Conservation (phyloP, 35 echinoderm and acorn worm genomes). For the Strongylocentrotus purpuratus region DNA sequence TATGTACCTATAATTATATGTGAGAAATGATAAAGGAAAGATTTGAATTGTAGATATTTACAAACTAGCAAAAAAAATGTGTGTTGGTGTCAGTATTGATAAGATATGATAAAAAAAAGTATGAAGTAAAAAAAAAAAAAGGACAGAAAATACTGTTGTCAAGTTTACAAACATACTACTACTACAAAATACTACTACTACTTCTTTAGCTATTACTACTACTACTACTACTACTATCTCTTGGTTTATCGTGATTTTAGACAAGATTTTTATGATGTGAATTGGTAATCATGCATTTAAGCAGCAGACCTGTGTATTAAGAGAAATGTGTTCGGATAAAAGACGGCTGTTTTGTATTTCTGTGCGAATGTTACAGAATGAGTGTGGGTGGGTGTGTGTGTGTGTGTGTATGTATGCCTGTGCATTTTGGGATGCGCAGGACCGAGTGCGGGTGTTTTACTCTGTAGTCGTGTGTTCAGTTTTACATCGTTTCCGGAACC, state of each 20-base stretch:
- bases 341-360: background rate
- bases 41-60: conserved; percentile 44
- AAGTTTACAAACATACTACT: conserved; percentile 19
- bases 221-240: conserved; percentile 39
- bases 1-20: conserved; percentile 42
- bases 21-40: conserved; percentile 32
- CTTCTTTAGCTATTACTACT: conserved; percentile 27
- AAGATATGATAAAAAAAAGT: conserved; percentile 7
- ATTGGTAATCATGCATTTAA: conserved; percentile 18
- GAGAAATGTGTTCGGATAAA: conserved; percentile 8
- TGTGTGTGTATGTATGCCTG: conserved; percentile 31
- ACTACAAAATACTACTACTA: background rate
- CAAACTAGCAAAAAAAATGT: conserved; percentile 41
- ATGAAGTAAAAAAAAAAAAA: conserved; percentile 3
- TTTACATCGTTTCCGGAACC: background rate
- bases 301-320: conserved; percentile 39
- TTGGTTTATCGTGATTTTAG: conserved; percentile 41
- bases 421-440: background rate
- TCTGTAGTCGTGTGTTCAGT: background rate
- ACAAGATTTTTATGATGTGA: conserved; percentile 41
- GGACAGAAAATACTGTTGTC: conserved; percentile 24
- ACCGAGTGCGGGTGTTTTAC: background rate
- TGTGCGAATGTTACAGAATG: conserved; percentile 8
- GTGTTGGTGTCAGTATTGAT: conserved; percentile 43
- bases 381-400: background rate